Conservation (phyloP, 2,113 vertebrate species). For the Grallaria varia region DNA sequence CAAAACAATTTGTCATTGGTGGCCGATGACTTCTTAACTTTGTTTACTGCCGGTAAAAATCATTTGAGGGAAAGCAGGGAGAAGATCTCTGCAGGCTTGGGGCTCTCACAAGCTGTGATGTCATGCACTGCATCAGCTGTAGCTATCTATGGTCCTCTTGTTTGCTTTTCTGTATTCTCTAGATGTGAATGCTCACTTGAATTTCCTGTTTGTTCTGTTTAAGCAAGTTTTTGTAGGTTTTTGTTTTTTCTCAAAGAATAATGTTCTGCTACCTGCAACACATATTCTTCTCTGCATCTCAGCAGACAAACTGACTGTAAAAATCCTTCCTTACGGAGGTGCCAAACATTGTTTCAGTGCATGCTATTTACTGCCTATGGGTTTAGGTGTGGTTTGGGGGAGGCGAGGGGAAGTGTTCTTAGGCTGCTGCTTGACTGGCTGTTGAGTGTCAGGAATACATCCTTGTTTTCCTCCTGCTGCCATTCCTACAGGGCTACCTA, state of each 20-base stretch:
- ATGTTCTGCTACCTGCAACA: background rate
- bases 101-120: background rate
- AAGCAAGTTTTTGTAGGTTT: background rate
- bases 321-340: background rate
- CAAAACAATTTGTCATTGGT: background rate
- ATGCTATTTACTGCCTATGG: background rate
- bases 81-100: background rate
- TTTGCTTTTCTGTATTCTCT: background rate
- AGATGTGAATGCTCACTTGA: background rate
- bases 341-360: background rate
- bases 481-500: conserved; percentile 77
- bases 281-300: background rate
- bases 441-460: background rate
- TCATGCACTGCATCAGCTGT: background rate
- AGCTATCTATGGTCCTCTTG: background rate
- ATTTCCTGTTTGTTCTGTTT: background rate
- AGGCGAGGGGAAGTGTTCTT: background rate
- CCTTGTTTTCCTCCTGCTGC: background rate
- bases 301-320: background rate
- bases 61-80: background rate
- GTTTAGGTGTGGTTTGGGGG: background rate
- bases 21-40: background rate
- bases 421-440: background rate
- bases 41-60: background rate
- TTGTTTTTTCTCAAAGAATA: background rate